Percentiles rank a stretch among this genome's conserved stretches.
phyloP scores from a whole-genome alignment of 2,888 invertebrate genomes.

The Caenorhabditis drosophilae region DNA sequence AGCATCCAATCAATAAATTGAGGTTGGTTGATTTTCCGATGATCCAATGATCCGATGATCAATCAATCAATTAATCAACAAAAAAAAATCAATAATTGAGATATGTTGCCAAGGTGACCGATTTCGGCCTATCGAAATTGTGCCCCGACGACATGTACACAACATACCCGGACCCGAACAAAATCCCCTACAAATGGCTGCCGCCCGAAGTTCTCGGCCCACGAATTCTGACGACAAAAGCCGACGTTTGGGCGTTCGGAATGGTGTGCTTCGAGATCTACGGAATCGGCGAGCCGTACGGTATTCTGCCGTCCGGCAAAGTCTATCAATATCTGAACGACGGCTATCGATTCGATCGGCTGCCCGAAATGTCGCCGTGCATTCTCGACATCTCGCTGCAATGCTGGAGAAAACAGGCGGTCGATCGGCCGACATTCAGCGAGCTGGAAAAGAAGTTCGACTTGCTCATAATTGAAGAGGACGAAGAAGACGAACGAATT shows the following conservation, averaged over 20 bases:
- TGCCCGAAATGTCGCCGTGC: slow-evolving; percentile 33
- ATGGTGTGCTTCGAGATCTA: slow-evolving; percentile 43
- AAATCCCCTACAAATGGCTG: slow-evolving; percentile 52
- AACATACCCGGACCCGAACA: slow-evolving; percentile 42
- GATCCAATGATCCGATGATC: neutral
- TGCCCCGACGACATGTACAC: slow-evolving; percentile 33
- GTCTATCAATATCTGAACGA: slow-evolving; percentile 32
- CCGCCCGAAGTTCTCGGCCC: slow-evolving; percentile 48
- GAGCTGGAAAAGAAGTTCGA: slow-evolving; percentile 16
- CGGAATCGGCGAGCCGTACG: slow-evolving; percentile 41
- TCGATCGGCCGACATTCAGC: slow-evolving; percentile 42
- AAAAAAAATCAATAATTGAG: too few species aligned
- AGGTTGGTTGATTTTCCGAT: too few species aligned
- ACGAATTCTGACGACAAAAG: slow-evolving; percentile 36
- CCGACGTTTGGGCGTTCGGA: slow-evolving; percentile 55
- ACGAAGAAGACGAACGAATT: slow-evolving; percentile 26
- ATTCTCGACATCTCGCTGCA: slow-evolving; percentile 42
- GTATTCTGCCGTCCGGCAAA: slow-evolving; percentile 13
- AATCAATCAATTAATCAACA: neutral
- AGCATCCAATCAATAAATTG: slow-evolving; percentile 25
- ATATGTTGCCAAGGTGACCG: slow-evolving; percentile 48
- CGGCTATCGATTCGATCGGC: slow-evolving; percentile 31
- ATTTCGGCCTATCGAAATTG: slow-evolving; percentile 52
- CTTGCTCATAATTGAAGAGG: slow-evolving; percentile 16
- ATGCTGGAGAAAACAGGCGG: slow-evolving; percentile 42